A percentile compares a stretch with the other conserved stretches of the same genome.
Evolutionary conservation across 2,797 vertebrate genomes (phyloP).

Genomic region (Microhierax caerulescens): DNA sequence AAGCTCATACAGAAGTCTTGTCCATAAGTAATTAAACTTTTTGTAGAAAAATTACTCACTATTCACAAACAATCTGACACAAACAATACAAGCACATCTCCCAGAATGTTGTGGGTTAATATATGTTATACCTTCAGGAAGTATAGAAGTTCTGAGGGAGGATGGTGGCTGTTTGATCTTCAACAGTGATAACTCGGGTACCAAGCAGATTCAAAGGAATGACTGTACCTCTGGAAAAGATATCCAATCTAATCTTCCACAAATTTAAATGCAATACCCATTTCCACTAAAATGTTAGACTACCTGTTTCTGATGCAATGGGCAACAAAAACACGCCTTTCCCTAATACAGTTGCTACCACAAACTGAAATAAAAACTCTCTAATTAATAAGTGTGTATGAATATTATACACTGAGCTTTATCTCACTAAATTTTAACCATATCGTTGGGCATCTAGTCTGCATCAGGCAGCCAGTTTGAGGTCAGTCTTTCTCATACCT

Average conservation of each 20-base stretch:
- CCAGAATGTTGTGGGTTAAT: background rate
- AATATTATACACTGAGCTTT: background rate
- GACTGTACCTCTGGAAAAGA: background rate
- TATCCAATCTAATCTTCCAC: background rate
- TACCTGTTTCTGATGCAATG: background rate
- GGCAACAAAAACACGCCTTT: background rate
- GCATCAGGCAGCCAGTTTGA: background rate
- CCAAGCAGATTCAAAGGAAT: background rate
- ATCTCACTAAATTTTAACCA: background rate
- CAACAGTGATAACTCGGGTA: background rate
- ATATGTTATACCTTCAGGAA: background rate
- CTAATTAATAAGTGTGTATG: background rate
- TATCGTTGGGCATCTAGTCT: background rate
- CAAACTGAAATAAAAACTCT: background rate
- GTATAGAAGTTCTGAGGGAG: background rate
- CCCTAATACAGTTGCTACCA: background rate
- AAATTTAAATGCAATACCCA: background rate
- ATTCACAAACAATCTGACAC: background rate
- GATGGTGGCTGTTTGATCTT: background rate
- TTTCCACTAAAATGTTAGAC: background rate
- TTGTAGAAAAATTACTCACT: background rate
- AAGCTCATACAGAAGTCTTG: background rate
- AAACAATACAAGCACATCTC: background rate
- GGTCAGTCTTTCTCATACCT: background rate
- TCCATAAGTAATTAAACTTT: background rate